Evolutionary conservation across 1,140 invertebrate genomes (phyloP), one percentile per base, ranked within the genome.

Genomic region (Neodiprion virginianus): DNA sequence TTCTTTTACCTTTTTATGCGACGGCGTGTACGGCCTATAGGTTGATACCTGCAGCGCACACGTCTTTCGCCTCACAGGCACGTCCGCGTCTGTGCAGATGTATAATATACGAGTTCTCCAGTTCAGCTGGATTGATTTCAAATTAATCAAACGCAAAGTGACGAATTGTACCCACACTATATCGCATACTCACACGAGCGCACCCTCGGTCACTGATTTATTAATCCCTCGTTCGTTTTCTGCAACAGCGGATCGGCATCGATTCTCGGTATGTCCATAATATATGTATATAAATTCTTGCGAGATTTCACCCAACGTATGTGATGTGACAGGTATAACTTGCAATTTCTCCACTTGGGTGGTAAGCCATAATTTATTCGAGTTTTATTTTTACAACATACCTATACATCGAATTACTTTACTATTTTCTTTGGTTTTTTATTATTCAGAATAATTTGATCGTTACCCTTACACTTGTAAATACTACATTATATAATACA

Each of bases 271-370:
- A 53, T 7, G 28, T 40, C 2, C 28, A 40, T 40, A 40, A 40
- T 40, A 40, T 40, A 40, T 40, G 28, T 40, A 40, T 40, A 40
- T 40, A 40, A 40, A 40, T 40, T 40, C 28, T 40, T 40, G 2
- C 1, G 28, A 40, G 28, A 40, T 40, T 40, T 40, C 28, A 40
- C 28, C 28, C 28, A 40, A 40, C 28, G 28, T 40, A 40, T 40
- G 28, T 40, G 2, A 40, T 40, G 53, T 17, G 53, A 17, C n/a
- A 61, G n/a, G 11, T 12, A 17, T 61, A 61, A 61, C 8, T 40
- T 12, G 53, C n/a, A 17, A 73, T 66, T 48, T 73, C 50, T 28
- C 67, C 28, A 8, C 72, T 14, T 14, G 61, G 23, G 67, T 68
- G 17, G 48, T 53, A 10, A 47, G 48, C 53, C 21, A 40, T 40